A percentile compares a stretch with the other conserved stretches of the same genome.
Conservation (phyloP, 92 coral and sea anemone species). For the Nematostella vectensis region DNA sequence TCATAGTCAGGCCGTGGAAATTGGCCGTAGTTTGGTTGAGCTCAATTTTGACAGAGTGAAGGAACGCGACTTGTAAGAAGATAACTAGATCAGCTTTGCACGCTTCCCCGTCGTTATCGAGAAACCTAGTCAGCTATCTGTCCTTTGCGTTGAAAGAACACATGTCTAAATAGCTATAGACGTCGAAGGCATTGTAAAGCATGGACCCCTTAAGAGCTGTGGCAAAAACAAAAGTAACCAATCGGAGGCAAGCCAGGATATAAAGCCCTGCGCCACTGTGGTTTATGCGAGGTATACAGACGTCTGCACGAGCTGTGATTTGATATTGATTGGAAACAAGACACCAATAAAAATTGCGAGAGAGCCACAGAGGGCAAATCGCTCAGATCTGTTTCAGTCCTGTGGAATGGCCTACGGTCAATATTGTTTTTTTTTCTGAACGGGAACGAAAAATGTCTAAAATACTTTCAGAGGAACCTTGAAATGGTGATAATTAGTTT, state of each 20-base stretch:
- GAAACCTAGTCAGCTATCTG: neutral
- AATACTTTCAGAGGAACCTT: no score
- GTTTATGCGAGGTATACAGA: neutral
- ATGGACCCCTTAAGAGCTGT: neutral
- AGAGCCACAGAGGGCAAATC: neutral
- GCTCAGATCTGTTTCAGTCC: no score
- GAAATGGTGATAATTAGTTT: no score
- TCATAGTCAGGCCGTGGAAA: constrained; percentile 9
- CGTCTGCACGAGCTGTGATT: constrained; percentile 6
- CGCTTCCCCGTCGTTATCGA: neutral
- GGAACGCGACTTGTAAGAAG: neutral
- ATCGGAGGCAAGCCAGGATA: neutral
- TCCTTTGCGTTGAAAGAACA: neutral
- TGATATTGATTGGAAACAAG: constrained; percentile 24
- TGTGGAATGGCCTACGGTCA: no score
- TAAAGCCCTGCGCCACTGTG: neutral
- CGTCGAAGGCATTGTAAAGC: neutral
- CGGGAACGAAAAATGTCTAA: no score
- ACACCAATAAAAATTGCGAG: constrained; percentile 7
- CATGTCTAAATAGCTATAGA: neutral
- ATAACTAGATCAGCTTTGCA: no score
- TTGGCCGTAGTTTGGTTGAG: constrained; percentile 1
- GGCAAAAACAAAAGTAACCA: neutral
- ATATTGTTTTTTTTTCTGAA: no score
- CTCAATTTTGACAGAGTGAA: constrained; percentile 2